These are phyloP conservation scores for Ichneumon xanthorius DNA, from an alignment of 2,888 invertebrate genomes.

Conservation along the genomic window DNA sequence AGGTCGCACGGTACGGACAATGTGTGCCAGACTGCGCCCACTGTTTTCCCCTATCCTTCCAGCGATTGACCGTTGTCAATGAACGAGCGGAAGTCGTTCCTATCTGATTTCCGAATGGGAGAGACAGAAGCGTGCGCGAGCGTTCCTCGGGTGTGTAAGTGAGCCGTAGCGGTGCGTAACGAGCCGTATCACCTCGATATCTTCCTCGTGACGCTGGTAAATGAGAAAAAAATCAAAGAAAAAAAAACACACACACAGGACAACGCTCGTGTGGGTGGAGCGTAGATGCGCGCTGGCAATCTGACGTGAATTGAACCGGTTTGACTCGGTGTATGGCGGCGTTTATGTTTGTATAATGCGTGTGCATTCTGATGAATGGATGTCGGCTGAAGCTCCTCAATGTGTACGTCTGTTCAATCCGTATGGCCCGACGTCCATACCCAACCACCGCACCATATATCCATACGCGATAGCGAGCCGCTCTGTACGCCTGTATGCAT, in stretches of 20 bases:
- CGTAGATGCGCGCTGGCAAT: slow-evolving; percentile 8
- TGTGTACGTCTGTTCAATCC: slow-evolving; percentile 54
- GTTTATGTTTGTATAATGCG: slow-evolving; percentile 23
- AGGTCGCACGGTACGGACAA: not conserved
- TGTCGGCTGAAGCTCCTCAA: slow-evolving; percentile 58
- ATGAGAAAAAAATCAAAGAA: slow-evolving; percentile 10
- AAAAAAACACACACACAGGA: not conserved
- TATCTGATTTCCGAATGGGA: slow-evolving; percentile 78
- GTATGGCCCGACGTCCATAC: slow-evolving; percentile 31
- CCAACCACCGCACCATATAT: slow-evolving; percentile 37
- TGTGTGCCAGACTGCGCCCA: slow-evolving; percentile 44
- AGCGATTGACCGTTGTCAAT: slow-evolving; percentile 75
- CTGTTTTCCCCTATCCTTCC: slow-evolving; percentile 70
- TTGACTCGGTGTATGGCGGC: not conserved
- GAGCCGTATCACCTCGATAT: slow-evolving; percentile 71
- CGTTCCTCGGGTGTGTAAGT: slow-evolving; percentile 23
- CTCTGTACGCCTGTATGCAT: slow-evolving; percentile 69
- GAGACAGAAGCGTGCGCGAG: slow-evolving; percentile 65
- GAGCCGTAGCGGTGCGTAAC: slow-evolving; percentile 72
- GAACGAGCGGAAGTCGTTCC: slow-evolving; percentile 78
- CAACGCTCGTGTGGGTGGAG: slow-evolving; percentile 15
- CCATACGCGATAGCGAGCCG: slow-evolving; percentile 65
- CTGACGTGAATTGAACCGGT: slow-evolving; percentile 40
- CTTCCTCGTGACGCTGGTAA: slow-evolving; percentile 26
- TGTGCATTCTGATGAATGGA: slow-evolving; percentile 43